Conservation (phyloP, 2,888 invertebrate genomes). For the Euplagia quadripunctaria region DNA sequence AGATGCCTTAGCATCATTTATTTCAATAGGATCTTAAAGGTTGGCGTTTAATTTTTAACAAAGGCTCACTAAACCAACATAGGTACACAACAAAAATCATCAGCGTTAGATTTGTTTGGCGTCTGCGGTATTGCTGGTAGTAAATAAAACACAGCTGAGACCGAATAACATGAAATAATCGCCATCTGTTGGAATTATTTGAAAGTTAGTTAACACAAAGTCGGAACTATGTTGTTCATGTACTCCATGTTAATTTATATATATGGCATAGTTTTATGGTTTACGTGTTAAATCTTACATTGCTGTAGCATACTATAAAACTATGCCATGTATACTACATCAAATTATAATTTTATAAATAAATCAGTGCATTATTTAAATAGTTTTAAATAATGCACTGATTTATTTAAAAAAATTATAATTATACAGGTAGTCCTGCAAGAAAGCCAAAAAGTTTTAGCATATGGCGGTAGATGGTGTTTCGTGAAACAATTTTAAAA, state of each 20-base stretch:
- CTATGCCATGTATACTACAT: too few relatives aligned
- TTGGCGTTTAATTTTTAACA: neutral
- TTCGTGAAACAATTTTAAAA: neutral
- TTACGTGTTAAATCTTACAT: too few relatives aligned
- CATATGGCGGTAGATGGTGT: constrained; percentile 6
- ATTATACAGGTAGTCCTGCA: too few relatives aligned
- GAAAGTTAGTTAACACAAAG: neutral
- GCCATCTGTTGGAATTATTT: constrained; percentile 32
- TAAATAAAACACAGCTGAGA: constrained; percentile 11
- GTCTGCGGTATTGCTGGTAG: neutral
- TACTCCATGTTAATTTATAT: too few relatives aligned
- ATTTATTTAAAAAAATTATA: too few relatives aligned
- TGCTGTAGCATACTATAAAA: too few relatives aligned
- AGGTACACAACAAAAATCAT: neutral
- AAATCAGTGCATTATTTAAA: neutral
- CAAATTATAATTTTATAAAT: too few relatives aligned
- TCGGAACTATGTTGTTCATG: neutral
- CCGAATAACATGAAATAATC: neutral
- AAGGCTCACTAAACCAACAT: neutral
- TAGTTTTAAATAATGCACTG: too few relatives aligned
- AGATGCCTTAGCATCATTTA: neutral
- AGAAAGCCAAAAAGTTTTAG: neutral
- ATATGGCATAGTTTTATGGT: too few relatives aligned
- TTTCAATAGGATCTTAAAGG: neutral
- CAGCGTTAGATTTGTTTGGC: neutral